These are phyloP conservation scores for Arge pagana DNA, from an alignment of 2,888 invertebrate genomes.

Conservation along the genomic window DNA sequence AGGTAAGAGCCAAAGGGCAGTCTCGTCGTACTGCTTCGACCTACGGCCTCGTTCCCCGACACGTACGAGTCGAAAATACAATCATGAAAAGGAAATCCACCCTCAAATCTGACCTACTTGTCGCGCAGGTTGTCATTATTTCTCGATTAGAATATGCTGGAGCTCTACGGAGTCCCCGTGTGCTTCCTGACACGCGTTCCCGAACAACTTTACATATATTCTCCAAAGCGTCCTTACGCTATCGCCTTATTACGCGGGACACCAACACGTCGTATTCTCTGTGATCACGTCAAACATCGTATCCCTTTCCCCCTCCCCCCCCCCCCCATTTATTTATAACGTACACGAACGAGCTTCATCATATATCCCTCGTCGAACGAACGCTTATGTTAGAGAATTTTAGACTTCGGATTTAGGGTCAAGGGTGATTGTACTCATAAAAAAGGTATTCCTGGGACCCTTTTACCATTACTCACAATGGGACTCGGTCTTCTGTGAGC, in stretches of 20 bases:
- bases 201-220: too few species aligned
- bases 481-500: not conserved
- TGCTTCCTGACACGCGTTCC: too few species aligned
- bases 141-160: too few species aligned
- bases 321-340: too few species aligned
- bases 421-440: slow-evolving; percentile 32
- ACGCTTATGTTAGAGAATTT: slow-evolving; percentile 4
- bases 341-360: too few species aligned
- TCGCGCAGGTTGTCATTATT: not conserved
- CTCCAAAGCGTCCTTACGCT: too few species aligned
- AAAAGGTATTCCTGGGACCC: slow-evolving; percentile 31
- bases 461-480: slow-evolving; percentile 12
- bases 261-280: too few species aligned
- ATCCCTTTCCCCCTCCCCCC: too few species aligned
- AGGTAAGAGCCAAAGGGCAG: slow-evolving; percentile 2
- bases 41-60: not conserved
- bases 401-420: slow-evolving; percentile 4
- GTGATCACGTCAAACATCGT: too few species aligned
- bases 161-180: too few species aligned
- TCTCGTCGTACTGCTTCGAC: not conserved
- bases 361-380: too few species aligned
- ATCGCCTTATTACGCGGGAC: too few species aligned
- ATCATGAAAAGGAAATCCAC: not conserved
- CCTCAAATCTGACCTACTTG: slow-evolving; percentile 15
- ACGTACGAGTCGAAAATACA: not conserved